Base-by-base conservation (phyloP, 2,113 vertebrate species). In the Rhabdomys dilectus region DNA sequence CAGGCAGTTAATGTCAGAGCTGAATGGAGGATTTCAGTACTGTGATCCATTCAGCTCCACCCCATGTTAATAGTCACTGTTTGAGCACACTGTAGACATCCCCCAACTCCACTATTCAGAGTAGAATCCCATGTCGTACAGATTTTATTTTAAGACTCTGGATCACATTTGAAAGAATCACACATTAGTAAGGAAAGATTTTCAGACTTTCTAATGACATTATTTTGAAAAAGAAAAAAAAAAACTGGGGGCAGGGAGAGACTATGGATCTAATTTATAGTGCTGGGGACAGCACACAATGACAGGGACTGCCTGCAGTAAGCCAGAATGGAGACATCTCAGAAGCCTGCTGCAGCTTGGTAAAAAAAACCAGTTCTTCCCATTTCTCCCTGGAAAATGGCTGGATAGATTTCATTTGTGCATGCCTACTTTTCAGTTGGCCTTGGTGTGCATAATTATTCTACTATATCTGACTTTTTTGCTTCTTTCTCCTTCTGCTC, bases 221-320 rank as follows among this genome's bases (percentile, higher is more conserved):
- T 90, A 95, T 85, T 94, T 94, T 85, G 45, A 45, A 95, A 91
- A 68, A 66, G 36, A 36, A 68, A 34, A 24, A 29, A 64, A 10
- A 6, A 21, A 19, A 24, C 8, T 24, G 13, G 31, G 11, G 60
- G 58, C 19, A 21, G 24, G 36, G 19, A 22, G 51, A 82, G 56
- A 48, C 56, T 84, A 70, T 78, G 3, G 24, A 39, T 76, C 51
- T 86, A 76, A 80, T 76, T 13, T 26, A 66, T 11, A n/a, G 31
- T 2, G 22, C 3, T 51, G 10, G 51, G 51, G 51, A 51, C 51
- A 51, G 51, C 51, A 51, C 9, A 51, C 51, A 51, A 51, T 51
- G 51, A 51, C 51, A 51, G 51, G 51, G 51, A 51, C 51, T 11
- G 1, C 51, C 51, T 51, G 51, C 51, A 51, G 51, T 11, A 51